A percentile compares a stretch with the other conserved stretches of the same genome.
Evolutionary conservation across 2,888 invertebrate species (phyloP).

Genomic region (Lottia scabra): DNA sequence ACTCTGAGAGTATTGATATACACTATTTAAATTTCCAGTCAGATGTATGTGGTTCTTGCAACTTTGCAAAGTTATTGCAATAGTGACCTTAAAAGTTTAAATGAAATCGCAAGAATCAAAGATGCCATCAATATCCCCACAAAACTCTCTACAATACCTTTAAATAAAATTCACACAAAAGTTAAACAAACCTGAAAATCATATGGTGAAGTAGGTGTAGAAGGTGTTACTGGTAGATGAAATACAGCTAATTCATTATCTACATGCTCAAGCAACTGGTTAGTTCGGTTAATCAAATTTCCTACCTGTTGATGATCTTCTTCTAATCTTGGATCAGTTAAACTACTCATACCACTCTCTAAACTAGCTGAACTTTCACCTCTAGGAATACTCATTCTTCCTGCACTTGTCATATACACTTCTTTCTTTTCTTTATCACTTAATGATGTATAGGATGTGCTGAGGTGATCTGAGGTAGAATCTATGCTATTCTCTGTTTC

Average conservation of each 20-base stretch:
- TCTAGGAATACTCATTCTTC: constrained; percentile 48
- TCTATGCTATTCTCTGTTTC: not conserved
- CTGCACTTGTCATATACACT: constrained; percentile 50
- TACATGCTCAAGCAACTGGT: constrained; percentile 31
- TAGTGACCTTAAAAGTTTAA: no score
- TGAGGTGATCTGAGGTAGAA: not conserved
- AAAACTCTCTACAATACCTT: no score
- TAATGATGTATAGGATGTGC: not conserved
- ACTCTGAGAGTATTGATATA: no score
- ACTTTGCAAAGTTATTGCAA: no score
- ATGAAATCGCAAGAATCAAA: no score
- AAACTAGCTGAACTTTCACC: constrained; percentile 23
- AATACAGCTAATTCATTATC: constrained; percentile 32
- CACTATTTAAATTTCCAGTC: no score
- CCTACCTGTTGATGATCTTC: constrained; percentile 22
- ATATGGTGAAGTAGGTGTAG: not conserved
- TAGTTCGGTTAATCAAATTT: constrained; percentile 26
- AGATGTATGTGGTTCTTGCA: no score
- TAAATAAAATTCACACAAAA: not conserved
- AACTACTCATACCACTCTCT: not conserved
- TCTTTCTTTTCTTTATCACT: constrained; percentile 34
- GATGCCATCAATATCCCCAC: no score
- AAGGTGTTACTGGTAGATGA: not conserved
- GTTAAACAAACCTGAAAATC: constrained; percentile 6
- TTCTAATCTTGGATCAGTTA: not conserved